A percentile compares a stretch with the other conserved stretches of the same genome.
These are phyloP conservation scores for Steinernema carpocapsae DNA, from an alignment of 2,888 invertebrate species.

Conservation along the genomic window DNA sequence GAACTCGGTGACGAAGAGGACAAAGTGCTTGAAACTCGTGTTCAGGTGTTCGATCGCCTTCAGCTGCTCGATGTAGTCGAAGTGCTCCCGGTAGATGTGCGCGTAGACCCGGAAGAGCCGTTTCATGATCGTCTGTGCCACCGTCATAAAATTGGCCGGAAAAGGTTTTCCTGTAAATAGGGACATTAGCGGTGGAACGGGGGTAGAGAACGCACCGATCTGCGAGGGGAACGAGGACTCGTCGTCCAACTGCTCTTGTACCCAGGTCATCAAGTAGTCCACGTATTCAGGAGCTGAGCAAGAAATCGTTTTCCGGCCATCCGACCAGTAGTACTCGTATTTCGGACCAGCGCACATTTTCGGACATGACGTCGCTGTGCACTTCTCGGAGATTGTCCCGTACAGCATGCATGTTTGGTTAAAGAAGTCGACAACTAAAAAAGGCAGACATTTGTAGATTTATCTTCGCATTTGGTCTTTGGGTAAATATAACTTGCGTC, in stretches of 20 bases:
- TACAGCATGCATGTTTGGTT: slow-evolving; percentile 99
- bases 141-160: slow-evolving; percentile 72
- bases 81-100: slow-evolving; percentile 99
- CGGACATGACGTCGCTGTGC: slow-evolving; percentile 86
- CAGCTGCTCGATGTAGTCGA: slow-evolving; percentile 85
- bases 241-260: slow-evolving; percentile 97
- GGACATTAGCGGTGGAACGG: slow-evolving; percentile 9
- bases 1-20: slow-evolving; percentile 96
- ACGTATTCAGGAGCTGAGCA: slow-evolving; percentile 80
- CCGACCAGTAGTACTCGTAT: slow-evolving; percentile 99
- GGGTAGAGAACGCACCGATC: slow-evolving; percentile 76
- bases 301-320: slow-evolving; percentile 74
- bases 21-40: slow-evolving; percentile 99
- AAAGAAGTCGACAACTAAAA: slow-evolving; percentile 94
- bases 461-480: slow-evolving; percentile 27
- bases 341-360: slow-evolving; percentile 93
- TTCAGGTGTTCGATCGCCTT: slow-evolving; percentile 98
- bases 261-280: slow-evolving; percentile 99
- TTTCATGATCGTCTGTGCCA: slow-evolving; percentile 97
- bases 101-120: slow-evolving; percentile 97
- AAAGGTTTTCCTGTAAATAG: slow-evolving; percentile 58
- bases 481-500: neutral
- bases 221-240: slow-evolving; percentile 97
- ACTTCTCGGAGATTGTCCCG: slow-evolving; percentile 99
- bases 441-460: slow-evolving; percentile 27